Base-by-base conservation (phyloP, 2,888 invertebrate genomes). In the Rotaria magnacalcarata region DNA sequence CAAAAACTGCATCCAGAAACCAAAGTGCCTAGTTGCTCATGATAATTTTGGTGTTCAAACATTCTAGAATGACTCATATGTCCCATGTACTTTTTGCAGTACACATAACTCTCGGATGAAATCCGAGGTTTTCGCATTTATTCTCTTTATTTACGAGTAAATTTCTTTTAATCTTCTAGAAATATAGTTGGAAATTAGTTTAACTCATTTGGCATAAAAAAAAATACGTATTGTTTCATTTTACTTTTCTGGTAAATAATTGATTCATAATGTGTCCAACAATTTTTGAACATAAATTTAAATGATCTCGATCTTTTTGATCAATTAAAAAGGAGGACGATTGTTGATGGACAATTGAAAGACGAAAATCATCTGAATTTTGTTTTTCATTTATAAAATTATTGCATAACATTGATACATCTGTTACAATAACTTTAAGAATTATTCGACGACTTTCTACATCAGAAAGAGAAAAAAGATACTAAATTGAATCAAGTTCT, bases 351-450 rank as follows among this genome's bases (percentile, higher is more conserved):
- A 47, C 2, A 24, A 47, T 43, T 10, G 80, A 80, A 24, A 47
- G 24, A 47, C 80, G 80, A 80, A 80, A 80, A 80, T 80, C 80
- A n/a, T 80, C 80, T 4, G 80, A 80, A n/a, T 80, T 80, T 80
- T 80, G 80, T n/a, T 41, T 21, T 47, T 80, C 80, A n/a, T 24
- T 80, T 10, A 80, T 80, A 5, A 80, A 80, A n/a, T 47, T 2
- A 47, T 80, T 80, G 34, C 80, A 80, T 47, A 80, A 80, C 43
- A 43, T 80, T n/a, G 80, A 80, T 3, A 47, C 80, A 80, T 80
- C 80, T 10, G 80, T 47, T 7, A 80, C 47, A 47, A 80, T 80
- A 11, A 80, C 80, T 47, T 80, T 47, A 24, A 80, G 80, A 80
- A 80, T 43, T 10, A 80, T n/a, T 47, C n/a, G 47, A 80, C 80